Base-by-base conservation (phyloP, 1,140 invertebrate species). In the Ostrea edulis region DNA sequence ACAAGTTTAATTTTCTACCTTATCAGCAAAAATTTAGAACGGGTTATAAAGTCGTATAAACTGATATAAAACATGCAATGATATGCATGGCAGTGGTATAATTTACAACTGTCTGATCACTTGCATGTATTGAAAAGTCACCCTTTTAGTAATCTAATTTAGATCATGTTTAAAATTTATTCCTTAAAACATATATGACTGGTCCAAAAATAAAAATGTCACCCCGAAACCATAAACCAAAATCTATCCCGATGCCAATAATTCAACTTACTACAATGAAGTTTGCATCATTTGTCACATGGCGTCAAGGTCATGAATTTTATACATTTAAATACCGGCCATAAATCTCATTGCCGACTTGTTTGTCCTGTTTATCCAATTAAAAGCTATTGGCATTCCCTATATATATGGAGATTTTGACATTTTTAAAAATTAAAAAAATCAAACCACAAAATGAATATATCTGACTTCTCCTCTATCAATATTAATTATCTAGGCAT, bases 281-380 rank as follows among this genome's bases (percentile, higher is more conserved):
- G 55, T 17, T 62, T 62, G 68, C 22, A 77, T 77, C 68, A 35
- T 12, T 62, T 77, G 68, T 14, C 68, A 29, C 68, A 62, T 62
- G 58, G 58, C 58, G n/a, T n/a, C 68, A 77, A 77, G 68, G 68
- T 77, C 25, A 11, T 77, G 68, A 77, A 77, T 77, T 77, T 77
- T 77, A 77, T 29, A 29, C 29, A 77, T 77, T 77, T 77, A 77
- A 77, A 77, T 77, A 12, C 12, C 68, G 8, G 14, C 29, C 25
- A 77, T 29, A 77, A 25, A 29, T 77, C 12, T 77, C 25, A 77
- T 25, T 29, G 29, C 25, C 14, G 29, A 77, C 14, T 77, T 25
- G 29, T 77, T 77, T 77, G 68, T 35, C 29, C 8, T 25, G 29
- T 77, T 17, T 77, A 77, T 22, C 68, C 68, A 77, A 29, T 77